Evolutionary conservation across 2,888 invertebrate species (phyloP).

Genomic region (Callimorpha dominula): DNA sequence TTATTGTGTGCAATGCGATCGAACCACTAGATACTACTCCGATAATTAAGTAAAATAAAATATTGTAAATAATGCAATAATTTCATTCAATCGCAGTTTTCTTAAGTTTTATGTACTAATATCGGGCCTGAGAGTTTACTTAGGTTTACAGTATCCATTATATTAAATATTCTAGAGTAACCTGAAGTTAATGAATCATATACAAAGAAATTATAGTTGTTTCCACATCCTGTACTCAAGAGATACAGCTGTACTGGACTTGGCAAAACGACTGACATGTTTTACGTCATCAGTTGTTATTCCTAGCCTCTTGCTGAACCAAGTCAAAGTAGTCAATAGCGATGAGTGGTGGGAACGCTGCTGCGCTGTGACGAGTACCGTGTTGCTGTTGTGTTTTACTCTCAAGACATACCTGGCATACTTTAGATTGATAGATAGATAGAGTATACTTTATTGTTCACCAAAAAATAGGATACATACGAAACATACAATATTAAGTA

Average conservation of each 20-base stretch:
- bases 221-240: not conserved
- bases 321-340: not conserved
- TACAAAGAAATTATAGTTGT: not conserved
- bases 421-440: not conserved
- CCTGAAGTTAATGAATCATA: not conserved
- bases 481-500: too few relatives aligned
- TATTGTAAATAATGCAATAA: not conserved
- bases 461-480: too few relatives aligned
- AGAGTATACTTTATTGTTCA: too few relatives aligned
- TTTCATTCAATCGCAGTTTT: not conserved
- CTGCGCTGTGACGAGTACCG: not conserved
- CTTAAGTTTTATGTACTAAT: not conserved
- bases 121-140: too few relatives aligned
- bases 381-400: not conserved
- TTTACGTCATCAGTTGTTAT: not conserved
- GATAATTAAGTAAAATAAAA: not conserved
- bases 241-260: not conserved
- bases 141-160: not conserved
- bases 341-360: not conserved
- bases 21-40: not conserved
- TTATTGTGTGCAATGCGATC: not conserved
- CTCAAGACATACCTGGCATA: not conserved
- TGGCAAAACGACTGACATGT: not conserved
- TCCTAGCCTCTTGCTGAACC: not conserved
- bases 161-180: not conserved